A percentile compares a stretch with the other conserved stretches of the same genome.
Conservation (phyloP, 1,140 invertebrate genomes). For the Bombus ignitus region DNA sequence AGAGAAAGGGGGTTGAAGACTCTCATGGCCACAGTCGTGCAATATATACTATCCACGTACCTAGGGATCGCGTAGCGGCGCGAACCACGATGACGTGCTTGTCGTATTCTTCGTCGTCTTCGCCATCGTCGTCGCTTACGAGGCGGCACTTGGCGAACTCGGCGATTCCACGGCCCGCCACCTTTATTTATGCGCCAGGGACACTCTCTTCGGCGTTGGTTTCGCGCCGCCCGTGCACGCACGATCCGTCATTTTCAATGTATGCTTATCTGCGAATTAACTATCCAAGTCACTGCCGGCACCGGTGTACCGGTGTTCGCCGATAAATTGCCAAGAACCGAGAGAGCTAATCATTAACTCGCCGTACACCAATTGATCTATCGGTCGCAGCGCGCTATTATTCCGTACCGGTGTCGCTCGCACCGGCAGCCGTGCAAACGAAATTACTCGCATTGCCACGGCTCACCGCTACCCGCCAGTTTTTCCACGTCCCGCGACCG, state of each 20-base stretch:
- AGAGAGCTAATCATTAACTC: constrained; percentile 53
- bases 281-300: constrained; percentile 52
- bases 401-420: constrained; percentile 34
- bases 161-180: constrained; percentile 59
- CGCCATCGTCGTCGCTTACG: constrained; percentile 14
- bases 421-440: constrained; percentile 39
- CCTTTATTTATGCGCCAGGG: constrained; percentile 62
- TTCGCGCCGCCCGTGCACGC: constrained; percentile 25
- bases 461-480: neutral
- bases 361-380: constrained; percentile 51
- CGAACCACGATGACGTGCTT: constrained; percentile 46
- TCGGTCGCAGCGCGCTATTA: constrained; percentile 47
- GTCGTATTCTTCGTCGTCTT: constrained; percentile 15
- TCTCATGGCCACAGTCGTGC: constrained; percentile 59
- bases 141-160: constrained; percentile 51
- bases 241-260: constrained; percentile 59
- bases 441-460: constrained; percentile 22
- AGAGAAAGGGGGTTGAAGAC: constrained; percentile 64
- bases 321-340: constrained; percentile 56
- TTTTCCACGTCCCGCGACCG: constrained; percentile 13
- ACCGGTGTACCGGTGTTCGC: constrained; percentile 19
- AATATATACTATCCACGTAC: constrained; percentile 49
- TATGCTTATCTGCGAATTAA: constrained; percentile 56
- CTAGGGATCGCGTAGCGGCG: constrained; percentile 31
- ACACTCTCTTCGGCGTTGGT: constrained; percentile 45